These are phyloP conservation scores for Plumapathes pennacea DNA, from an alignment of 92 coral and sea anemone species.

Conservation along the genomic window DNA sequence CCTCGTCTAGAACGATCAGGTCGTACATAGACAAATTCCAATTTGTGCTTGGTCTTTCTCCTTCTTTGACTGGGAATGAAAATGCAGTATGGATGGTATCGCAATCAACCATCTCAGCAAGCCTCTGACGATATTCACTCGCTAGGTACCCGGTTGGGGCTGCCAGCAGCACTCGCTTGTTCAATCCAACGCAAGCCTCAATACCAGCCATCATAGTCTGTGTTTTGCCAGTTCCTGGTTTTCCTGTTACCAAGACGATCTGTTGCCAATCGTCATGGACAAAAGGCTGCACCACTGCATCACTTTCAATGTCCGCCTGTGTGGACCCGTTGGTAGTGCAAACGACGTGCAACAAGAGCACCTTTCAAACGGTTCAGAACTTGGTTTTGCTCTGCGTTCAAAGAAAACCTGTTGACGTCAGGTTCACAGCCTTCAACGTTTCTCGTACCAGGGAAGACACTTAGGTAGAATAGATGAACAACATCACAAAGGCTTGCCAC, in stretches of 20 bases:
- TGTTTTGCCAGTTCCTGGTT: slow-evolving; percentile 40
- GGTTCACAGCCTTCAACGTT: too few relatives aligned
- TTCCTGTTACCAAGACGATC: slow-evolving; percentile 11
- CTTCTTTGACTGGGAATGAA: slow-evolving; percentile 1
- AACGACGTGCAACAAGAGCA: too few relatives aligned
- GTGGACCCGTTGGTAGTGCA: too few relatives aligned
- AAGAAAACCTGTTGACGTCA: too few relatives aligned
- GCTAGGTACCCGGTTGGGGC: slow-evolving; percentile 25
- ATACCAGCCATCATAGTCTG: background rate
- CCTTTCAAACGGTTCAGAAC: too few relatives aligned
- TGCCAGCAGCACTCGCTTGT: background rate
- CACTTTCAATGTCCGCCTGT: too few relatives aligned
- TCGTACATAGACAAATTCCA: slow-evolving; percentile 7
- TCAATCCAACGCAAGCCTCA: background rate
- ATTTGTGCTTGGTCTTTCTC: slow-evolving; percentile 2
- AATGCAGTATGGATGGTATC: slow-evolving; percentile 23
- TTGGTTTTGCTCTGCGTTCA: too few relatives aligned
- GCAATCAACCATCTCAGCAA: background rate
- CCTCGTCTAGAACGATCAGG: slow-evolving; percentile 20
- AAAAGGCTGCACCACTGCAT: too few relatives aligned
- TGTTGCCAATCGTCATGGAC: slow-evolving; percentile 21
- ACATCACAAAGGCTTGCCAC: too few relatives aligned
- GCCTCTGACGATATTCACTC: background rate
- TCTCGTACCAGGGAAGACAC: too few relatives aligned
- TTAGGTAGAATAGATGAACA: too few relatives aligned